Conservation (phyloP, 2,797 vertebrate genomes). For the Trichosurus vulpecula region DNA sequence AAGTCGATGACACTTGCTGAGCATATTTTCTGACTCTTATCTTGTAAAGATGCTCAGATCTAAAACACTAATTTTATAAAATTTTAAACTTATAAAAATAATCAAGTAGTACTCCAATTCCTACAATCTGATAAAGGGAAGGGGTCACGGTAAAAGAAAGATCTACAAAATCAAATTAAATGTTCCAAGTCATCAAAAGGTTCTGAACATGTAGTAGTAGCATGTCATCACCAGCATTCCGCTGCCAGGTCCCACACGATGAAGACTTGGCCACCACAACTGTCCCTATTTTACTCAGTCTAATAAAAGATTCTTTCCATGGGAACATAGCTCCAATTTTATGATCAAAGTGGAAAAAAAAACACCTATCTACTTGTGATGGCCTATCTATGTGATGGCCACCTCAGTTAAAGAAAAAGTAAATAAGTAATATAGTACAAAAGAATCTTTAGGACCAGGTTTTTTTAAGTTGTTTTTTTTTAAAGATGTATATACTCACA, state of each 20-base stretch:
- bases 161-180: too few species aligned
- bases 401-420: conserved; percentile 13
- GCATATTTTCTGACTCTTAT: conserved; percentile 62
- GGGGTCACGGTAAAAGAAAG: conserved; percentile 45
- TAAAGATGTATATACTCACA: neutral
- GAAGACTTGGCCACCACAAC: too few species aligned
- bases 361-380: conserved; percentile 3
- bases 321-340: conserved; percentile 39
- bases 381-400: neutral
- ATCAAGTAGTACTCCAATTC: too few species aligned
- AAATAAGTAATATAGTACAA: conserved; percentile 49
- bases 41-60: conserved; percentile 68
- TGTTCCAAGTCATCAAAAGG: conserved; percentile 31
- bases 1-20: neutral
- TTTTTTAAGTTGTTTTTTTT: too few species aligned
- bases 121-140: too few species aligned
- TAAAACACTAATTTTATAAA: conserved; percentile 46
- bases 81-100: too few species aligned
- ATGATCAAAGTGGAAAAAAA: conserved; percentile 16
- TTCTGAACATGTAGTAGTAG: neutral
- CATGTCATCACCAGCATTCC: too few species aligned
- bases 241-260: too few species aligned
- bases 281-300: conserved; percentile 43
- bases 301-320: conserved; percentile 40
- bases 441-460: neutral